Base-by-base conservation (phyloP, 1,140 invertebrate species). In the Achatina immaculata region DNA sequence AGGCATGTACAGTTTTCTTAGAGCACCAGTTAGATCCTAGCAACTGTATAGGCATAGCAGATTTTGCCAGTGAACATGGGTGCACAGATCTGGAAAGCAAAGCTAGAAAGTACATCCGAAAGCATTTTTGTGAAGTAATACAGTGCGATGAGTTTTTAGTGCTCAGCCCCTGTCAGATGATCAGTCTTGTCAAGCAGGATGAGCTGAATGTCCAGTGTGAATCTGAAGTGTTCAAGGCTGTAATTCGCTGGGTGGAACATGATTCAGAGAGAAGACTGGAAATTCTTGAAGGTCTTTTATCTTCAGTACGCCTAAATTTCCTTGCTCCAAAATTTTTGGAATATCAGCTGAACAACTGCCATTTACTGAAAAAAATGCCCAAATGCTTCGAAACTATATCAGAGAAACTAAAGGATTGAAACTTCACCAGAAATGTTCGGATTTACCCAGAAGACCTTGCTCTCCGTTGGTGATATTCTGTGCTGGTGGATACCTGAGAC, bases 81-180 rank as follows among this genome's bases (percentile, higher is more conserved):
- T 98, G 96, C 89, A 93, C 93, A 36, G 94, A 95, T 55, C 92
- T 98, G 51, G 95, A 95, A 88, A 93, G 94, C 82, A 96, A 96
- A 91, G 96, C 96, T 3, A 95, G 96, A 90, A 94, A 95, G 85
- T 98, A 96, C 88, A 97, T 98, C 78, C 95, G 96, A 87, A 94
- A 96, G 83, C 94, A 97, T 92, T 98, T 98, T 88, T 95, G 94
- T 81, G 95, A 96, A 92, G 95, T 97, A 79, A 96, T 95, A 86
- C 94, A 96, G 89, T 95, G 96, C 90, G 96, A 97, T 90, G 96
- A 98, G 91, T 98, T 97, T 88, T 91, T 97, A 3, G 95, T 96
- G 85, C 89, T 97, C 36, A 95, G 94, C 0, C 93, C 94, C 0
- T 94, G 95, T 85, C 95, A 97, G 88, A 87, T 98, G 78, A 94